Percentiles rank a stretch among this genome's conserved stretches.
Conservation (phyloP, 1,140 invertebrate species). For the Drosophila pectinifera region DNA sequence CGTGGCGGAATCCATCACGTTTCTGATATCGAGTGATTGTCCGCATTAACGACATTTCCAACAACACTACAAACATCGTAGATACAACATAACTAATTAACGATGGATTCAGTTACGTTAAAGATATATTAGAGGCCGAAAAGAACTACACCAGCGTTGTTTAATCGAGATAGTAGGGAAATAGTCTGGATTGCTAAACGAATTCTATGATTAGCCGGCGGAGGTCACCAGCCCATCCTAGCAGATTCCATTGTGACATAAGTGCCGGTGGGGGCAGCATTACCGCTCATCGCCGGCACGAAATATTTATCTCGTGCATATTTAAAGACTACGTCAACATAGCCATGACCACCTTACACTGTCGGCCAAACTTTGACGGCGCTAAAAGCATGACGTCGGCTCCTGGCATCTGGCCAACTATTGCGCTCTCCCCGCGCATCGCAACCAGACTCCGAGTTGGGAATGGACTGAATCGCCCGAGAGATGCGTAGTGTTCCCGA, state of each 20-base stretch:
- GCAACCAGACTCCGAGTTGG: slow-evolving; percentile 8
- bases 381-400: slow-evolving; percentile 69
- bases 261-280: slow-evolving; percentile 27
- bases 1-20: slow-evolving; percentile 18
- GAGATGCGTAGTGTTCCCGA: background rate
- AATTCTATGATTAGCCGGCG: slow-evolving; percentile 62
- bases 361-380: slow-evolving; percentile 53
- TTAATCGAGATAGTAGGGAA: background rate
- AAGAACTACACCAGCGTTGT: too few species aligned
- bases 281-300: slow-evolving; percentile 36
- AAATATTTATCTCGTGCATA: slow-evolving; percentile 50
- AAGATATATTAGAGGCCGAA: too few species aligned
- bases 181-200: slow-evolving; percentile 40
- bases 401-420: slow-evolving; percentile 62
- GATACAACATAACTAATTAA: slow-evolving; percentile 12
- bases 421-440: slow-evolving; percentile 41
- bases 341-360: slow-evolving; percentile 67
- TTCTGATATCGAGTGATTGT: background rate
- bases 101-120: background rate
- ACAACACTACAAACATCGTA: background rate
- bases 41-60: background rate
- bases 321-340: slow-evolving; percentile 73
- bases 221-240: slow-evolving; percentile 45
- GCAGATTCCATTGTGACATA: slow-evolving; percentile 57
- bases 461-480: background rate